Base-by-base conservation (phyloP, 2,888 invertebrate genomes). In the Cyclophora albipunctata region DNA sequence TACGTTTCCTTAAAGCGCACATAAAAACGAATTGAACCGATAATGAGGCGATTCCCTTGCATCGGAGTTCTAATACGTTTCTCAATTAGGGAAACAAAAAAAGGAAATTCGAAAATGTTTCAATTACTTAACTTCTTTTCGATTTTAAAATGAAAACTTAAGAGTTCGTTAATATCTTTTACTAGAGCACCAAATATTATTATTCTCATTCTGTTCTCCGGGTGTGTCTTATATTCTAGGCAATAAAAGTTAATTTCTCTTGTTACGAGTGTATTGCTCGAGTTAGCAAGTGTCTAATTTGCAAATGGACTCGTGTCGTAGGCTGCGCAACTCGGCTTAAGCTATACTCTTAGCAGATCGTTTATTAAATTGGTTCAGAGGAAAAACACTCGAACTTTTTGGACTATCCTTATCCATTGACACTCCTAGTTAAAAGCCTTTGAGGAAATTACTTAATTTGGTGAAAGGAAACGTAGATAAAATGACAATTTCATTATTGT, bases 281-380 rank as follows among this genome's bases (percentile, higher is more conserved):
- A 58, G 63, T 62, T 69, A 63, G 62, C 63, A 61, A 72, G 68
- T 71, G 70, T 81, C 75, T 84, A 82, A 87, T 87, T 86, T 84
- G 82, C 84, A 87, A 87, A 87, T 86, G 87, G 85, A 80, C 73
- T 70, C 78, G 78, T 81, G 83, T 81, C 80, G 81, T 78, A 75
- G 80, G 83, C 79, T 67, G 67, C 71, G 77, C 80, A 78, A 83
- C 84, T 85, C 80, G 78, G 83, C 84, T 84, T 83, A 84, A 81
- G 77, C 76, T 77, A 70, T 75, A 74, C 76, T 75, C 76, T 82
- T 75, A 75, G 76, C 71, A 67, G 68, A 56, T 66, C 73, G 73
- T 73, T 74, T 67, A 60, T 58, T 63, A 61, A 67, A 73, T 72
- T 73, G 75, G 69, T 69, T 64, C 61, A 51, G 66, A 60, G 63